Evolutionary conservation across 2,797 vertebrate species (phyloP).

Genomic region (Chaetophractus vellerosus): DNA sequence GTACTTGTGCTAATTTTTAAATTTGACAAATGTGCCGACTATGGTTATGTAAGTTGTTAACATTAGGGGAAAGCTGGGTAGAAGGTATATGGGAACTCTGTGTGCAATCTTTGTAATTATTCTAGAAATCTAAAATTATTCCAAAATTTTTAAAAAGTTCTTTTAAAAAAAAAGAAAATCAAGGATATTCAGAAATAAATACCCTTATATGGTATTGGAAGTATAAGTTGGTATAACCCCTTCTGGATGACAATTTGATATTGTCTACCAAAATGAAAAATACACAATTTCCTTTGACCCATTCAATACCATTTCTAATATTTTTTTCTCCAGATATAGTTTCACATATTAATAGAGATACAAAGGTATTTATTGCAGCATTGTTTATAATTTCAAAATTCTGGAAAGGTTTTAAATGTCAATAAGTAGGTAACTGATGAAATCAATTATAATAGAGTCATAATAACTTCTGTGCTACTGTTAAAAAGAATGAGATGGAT

Average conservation of each 20-base stretch:
- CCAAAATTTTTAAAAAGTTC: background rate
- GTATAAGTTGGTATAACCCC: background rate
- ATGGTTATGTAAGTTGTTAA: background rate
- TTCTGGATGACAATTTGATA: background rate
- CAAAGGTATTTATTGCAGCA: background rate
- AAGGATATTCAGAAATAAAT: background rate
- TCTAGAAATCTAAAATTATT: too few relatives aligned
- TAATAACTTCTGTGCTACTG: background rate
- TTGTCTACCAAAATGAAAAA: background rate
- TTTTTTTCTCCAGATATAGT: background rate
- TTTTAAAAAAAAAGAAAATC: background rate
- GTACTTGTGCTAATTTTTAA: background rate
- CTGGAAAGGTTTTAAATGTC: background rate
- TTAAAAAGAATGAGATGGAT: constrained; percentile 9
- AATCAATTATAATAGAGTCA: constrained; percentile 11
- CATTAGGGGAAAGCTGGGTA: background rate
- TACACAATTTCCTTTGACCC: background rate
- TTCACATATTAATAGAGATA: background rate
- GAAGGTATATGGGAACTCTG: background rate
- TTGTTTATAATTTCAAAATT: background rate
- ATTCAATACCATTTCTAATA: background rate
- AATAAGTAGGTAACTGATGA: constrained; percentile 1
- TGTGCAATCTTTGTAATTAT: too few relatives aligned
- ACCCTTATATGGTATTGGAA: background rate
- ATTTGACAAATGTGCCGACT: background rate